These are phyloP conservation scores for Drosophila sordidula DNA, from an alignment of 2,888 invertebrate genomes.

Conservation along the genomic window DNA sequence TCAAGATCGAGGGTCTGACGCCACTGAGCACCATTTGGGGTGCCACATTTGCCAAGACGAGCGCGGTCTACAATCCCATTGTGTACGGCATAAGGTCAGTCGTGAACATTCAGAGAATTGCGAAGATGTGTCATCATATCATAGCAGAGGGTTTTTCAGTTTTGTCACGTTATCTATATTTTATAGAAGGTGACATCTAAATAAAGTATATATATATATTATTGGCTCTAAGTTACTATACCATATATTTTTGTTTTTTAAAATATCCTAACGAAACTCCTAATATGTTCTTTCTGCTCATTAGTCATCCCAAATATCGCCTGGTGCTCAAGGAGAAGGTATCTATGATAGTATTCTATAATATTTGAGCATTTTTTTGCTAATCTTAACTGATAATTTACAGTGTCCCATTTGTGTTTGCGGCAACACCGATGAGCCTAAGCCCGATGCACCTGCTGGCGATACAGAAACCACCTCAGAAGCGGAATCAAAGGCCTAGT, in stretches of 20 bases:
- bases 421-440: conserved; percentile 83
- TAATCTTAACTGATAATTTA: neutral
- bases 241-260: too few relatives aligned
- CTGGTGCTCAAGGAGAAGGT: conserved; percentile 87
- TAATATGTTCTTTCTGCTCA: neutral
- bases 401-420: conserved; percentile 87
- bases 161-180: too few relatives aligned
- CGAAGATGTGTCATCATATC: too few relatives aligned
- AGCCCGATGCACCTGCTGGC: conserved; percentile 81
- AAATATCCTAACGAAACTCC: neutral
- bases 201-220: too few relatives aligned
- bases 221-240: too few relatives aligned
- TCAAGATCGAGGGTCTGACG: conserved; percentile 90
- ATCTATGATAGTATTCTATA: neutral
- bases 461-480: conserved; percentile 82
- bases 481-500: conserved; percentile 82
- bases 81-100: conserved; percentile 94
- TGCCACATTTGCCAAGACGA: conserved; percentile 96
- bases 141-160: too few relatives aligned
- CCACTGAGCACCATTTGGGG: conserved; percentile 95
- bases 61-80: conserved; percentile 95
- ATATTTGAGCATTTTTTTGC: neutral
- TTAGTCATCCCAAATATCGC: conserved; percentile 88
- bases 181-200: too few relatives aligned
- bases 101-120: too few relatives aligned